Evolutionary conservation across 2,797 vertebrate species (phyloP), one percentile per base, ranked within the genome.

Genomic region (Echiichthys vipera): DNA sequence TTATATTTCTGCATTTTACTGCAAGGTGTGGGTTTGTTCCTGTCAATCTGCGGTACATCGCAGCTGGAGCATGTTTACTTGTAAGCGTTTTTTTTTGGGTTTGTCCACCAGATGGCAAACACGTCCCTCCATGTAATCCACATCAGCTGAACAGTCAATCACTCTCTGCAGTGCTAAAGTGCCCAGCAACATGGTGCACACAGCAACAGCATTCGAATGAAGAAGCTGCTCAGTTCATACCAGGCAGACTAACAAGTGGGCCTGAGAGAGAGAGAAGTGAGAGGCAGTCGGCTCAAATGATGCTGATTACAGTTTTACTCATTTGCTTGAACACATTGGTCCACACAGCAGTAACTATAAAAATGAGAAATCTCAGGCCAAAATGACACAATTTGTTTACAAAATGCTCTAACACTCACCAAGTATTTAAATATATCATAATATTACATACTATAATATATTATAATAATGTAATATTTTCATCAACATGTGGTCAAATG

Each of bases 171-270:
- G 80, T 46, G 71, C 73, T 84, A 18, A 80, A 79, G 84, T 70
- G 80, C 87, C 86, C 88, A 80, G 86, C 86, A 89, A 88, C 85
- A 83, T 5, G 1, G 63, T 13, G 55, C 79, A 62, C 77, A 81
- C 78, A 53, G 83, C 85, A 80, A 49, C 85, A 74, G 81, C 73
- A 89, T 84, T 70, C 51, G 68, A 84, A 90, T 90, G 72, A 88
- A 83, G 83, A 74, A 34, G 73, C 74, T 34, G 76, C 68, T 83
- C 32, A n/a, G 58, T 63, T 83, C 45, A 77, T 54, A 75, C 50
- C 65, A 83, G 63, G 74, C 70, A 78, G 71, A 57, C 34, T 5
- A 80, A 82, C 74, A 84, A 67, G 63, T 56, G 72, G 50, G 56
- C 17, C 15, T 15, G 42, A 47, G 17, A 67, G 58, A 66, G 46